Conservation (phyloP, 2,888 invertebrate genomes). For the Andrena flavipes region DNA sequence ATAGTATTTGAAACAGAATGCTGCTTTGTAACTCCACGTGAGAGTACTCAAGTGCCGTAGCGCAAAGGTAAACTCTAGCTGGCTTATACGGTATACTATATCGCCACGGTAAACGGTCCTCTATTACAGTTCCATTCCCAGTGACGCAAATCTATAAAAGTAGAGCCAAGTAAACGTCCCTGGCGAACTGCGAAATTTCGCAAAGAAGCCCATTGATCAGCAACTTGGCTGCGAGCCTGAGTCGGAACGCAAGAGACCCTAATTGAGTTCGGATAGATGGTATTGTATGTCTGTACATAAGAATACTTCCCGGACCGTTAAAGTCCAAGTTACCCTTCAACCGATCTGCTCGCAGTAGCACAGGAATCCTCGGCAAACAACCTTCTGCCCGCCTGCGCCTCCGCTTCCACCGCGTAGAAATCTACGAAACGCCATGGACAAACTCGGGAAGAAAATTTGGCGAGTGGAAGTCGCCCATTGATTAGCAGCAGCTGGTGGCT, state of each 20-base stretch:
- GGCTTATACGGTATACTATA: too few species aligned
- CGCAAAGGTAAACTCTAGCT: too few species aligned
- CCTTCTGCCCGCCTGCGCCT: neutral
- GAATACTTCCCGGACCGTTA: neutral
- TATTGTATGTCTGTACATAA: neutral
- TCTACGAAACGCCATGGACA: neutral
- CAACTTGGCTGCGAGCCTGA: conserved; percentile 12
- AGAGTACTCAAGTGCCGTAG: too few species aligned
- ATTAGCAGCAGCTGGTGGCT: conserved; percentile 22
- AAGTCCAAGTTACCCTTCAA: neutral
- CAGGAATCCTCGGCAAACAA: neutral
- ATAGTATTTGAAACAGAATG: too few species aligned
- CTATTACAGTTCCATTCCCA: neutral
- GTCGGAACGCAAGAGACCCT: neutral
- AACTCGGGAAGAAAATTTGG: neutral
- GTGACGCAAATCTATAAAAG: neutral
- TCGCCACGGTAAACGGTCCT: neutral
- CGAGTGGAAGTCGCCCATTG: conserved; percentile 13
- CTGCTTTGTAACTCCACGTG: too few species aligned
- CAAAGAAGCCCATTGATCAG: conserved; percentile 37
- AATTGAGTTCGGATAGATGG: conserved; percentile 1
- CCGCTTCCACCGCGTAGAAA: too few species aligned
- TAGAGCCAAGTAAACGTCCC: neutral
- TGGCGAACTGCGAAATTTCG: conserved; percentile 12
- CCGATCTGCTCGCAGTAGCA: neutral